Evolutionary conservation across 1,140 invertebrate genomes (phyloP).

Genomic region (Sitobion miscanthi): DNA sequence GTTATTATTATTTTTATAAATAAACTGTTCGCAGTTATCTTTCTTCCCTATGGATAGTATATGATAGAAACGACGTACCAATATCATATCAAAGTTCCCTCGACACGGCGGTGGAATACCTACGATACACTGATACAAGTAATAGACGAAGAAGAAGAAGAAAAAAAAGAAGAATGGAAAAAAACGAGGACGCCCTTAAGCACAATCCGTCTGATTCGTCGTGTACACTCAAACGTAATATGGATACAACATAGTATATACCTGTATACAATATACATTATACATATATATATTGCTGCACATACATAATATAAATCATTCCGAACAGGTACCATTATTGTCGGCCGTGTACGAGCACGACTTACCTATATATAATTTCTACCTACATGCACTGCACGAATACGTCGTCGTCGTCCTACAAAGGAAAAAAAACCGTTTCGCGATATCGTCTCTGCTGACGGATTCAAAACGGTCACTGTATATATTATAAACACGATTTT

Average conservation of each 20-base stretch:
- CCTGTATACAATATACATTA: background rate
- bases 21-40: background rate
- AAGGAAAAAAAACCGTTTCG: background rate
- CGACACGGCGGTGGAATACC: background rate
- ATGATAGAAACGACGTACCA: background rate
- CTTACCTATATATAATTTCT: background rate
- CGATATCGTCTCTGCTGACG: background rate
- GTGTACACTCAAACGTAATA: background rate
- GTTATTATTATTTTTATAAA: background rate
- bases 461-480: background rate
- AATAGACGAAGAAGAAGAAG: background rate
- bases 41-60: background rate
- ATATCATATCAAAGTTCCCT: background rate
- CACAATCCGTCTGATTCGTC: background rate
- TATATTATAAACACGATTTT: background rate
- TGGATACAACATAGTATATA: background rate
- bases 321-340: conserved; percentile 31
- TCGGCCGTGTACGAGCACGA: background rate
- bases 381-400: background rate
- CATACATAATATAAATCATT: conserved; percentile 20
- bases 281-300: background rate
- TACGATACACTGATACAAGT: background rate
- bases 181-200: background rate
- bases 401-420: background rate
- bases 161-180: background rate